Base-by-base conservation (phyloP, 2,888 invertebrate species). In the Idaea biselata region DNA sequence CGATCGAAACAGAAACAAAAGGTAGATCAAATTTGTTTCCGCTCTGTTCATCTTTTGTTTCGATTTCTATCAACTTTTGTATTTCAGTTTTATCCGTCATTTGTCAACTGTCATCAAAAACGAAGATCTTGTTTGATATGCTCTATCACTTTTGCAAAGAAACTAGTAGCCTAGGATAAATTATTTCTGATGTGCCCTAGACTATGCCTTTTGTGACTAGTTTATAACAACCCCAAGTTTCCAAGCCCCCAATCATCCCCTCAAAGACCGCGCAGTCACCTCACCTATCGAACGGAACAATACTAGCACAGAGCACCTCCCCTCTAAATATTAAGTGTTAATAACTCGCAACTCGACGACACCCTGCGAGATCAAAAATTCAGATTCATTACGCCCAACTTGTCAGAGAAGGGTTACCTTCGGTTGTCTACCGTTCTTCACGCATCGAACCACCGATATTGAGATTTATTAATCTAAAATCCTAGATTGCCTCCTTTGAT, bases 271-370 rank as follows among this genome's bases (percentile, higher is more conserved):
- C 56, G 18, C 18, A 16, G 18, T 56, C 56, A 56, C 17, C 17
- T 55, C 18, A 56, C 18, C 56, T 56, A 18, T 18, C 56, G 56
- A 56, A 18, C 44, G 14, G 8, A 56, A 56, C 56, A 56, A 18
- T 56, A 18, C 56, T 44, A 8, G 44, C 56, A 18, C 56, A 16
- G 56, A 56, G 18, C 18, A 18, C 77, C 82, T 79, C 83, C 70
- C 76, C 68, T 60, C 84, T 87, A 87, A 87, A 88, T 88, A 87
- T 88, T 86, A 88, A 88, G 86, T 87, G 88, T 86, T 88, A 88
- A 88, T 87, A 87, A 87, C 83, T 77, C 77, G 79, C 87, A 87
- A 87, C 83, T 77, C 77, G 79, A 77, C 78, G 83, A 81, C 83
- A 80, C 81, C 82, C 81, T 61, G 56, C 60, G 67, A 77, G 86